A percentile compares a stretch with the other conserved stretches of the same genome.
Conservation (phyloP, 1,140 invertebrate genomes). For the Calephelis virginiensis region DNA sequence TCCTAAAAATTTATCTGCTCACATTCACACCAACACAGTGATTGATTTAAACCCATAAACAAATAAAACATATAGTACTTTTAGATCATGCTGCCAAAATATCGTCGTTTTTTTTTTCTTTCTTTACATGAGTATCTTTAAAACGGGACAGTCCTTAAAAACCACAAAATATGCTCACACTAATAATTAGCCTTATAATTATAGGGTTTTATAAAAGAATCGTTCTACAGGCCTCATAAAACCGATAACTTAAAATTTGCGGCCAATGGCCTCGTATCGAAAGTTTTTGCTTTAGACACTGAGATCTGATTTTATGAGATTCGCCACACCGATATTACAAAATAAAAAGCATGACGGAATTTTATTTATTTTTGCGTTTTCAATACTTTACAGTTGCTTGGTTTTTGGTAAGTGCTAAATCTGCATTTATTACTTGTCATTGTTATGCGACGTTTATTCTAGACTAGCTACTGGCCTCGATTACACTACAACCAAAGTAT, state of each 20-base stretch:
- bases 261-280: not conserved
- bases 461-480: too few species aligned
- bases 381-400: not conserved
- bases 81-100: too few species aligned
- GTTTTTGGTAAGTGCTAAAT: not conserved
- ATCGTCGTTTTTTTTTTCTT: too few species aligned
- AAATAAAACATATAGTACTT: too few species aligned
- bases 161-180: not conserved
- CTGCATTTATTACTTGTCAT: not conserved
- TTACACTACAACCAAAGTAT: too few species aligned
- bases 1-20: too few species aligned
- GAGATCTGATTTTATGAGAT: conserved; percentile 10
- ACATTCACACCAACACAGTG: too few species aligned
- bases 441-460: too few species aligned
- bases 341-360: conserved; percentile 7
- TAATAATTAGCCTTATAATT: conserved; percentile 3
- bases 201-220: conserved; percentile 4
- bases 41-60: too few species aligned
- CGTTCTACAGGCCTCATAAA: conserved; percentile 1
- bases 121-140: too few species aligned
- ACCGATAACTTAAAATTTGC: conserved; percentile 10
- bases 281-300: conserved; percentile 2
- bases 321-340: conserved; percentile 1
- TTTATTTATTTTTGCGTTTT: conserved; percentile 14
- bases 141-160: too few species aligned